Percentiles rank a stretch among this genome's conserved stretches.
phyloP scores from a whole-genome alignment of 2,888 invertebrate genomes.

The Ceramica pisi region DNA sequence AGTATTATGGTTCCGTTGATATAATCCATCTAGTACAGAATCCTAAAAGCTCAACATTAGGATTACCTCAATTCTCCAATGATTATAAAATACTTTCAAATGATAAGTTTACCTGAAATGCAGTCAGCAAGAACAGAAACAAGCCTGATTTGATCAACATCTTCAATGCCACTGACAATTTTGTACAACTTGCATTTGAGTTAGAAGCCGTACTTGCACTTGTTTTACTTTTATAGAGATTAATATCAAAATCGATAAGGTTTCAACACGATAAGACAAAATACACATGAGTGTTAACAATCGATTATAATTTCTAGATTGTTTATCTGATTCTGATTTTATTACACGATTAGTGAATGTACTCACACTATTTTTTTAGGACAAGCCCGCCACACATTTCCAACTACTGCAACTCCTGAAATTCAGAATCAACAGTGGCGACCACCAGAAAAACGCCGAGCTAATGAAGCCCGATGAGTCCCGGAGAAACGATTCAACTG shows the following conservation, averaged over 20 bases:
- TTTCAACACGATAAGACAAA: neutral
- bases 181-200: neutral
- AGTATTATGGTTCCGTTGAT: too few species aligned
- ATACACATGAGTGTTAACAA: neutral
- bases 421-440: too few species aligned
- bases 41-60: too few species aligned
- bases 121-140: slow-evolving; percentile 12
- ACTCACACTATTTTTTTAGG: neutral
- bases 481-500: too few species aligned
- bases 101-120: slow-evolving; percentile 21
- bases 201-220: neutral
- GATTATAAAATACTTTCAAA: neutral
- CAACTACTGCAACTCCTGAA: too few species aligned
- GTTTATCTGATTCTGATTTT: neutral
- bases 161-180: neutral
- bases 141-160: slow-evolving; percentile 5
- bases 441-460: too few species aligned
- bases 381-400: too few species aligned
- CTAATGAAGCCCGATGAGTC: too few species aligned
- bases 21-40: too few species aligned
- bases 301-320: neutral
- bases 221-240: neutral
- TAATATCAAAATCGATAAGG: neutral
- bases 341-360: neutral
- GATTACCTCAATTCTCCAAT: neutral